These are phyloP conservation scores for Apis florea DNA, from an alignment of 1,140 invertebrate genomes.

Conservation along the genomic window DNA sequence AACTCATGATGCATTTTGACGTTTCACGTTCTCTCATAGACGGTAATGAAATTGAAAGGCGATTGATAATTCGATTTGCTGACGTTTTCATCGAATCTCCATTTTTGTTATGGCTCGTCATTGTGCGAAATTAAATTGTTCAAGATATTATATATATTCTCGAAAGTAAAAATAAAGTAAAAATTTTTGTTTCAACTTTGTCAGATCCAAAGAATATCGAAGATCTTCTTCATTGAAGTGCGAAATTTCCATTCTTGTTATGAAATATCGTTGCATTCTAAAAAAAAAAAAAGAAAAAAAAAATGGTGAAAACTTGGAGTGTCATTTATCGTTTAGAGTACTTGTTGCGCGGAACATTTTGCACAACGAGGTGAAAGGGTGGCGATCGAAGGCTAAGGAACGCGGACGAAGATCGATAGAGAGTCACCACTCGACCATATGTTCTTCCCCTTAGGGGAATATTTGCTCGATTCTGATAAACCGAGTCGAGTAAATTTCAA, in stretches of 20 bases:
- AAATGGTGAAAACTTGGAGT: conserved; percentile 21
- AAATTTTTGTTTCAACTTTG: too few relatives aligned
- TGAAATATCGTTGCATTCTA: too few relatives aligned
- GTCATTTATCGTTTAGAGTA: conserved; percentile 33
- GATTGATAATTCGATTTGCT: not conserved
- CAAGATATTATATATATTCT: too few relatives aligned
- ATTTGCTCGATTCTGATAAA: not conserved
- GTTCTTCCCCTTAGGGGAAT: not conserved
- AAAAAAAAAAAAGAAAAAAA: too few relatives aligned
- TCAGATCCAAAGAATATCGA: too few relatives aligned
- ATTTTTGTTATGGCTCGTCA: too few relatives aligned
- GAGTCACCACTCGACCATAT: not conserved
- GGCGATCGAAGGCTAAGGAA: conserved; percentile 3
- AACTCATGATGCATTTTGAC: not conserved
- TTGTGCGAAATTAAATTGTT: too few relatives aligned
- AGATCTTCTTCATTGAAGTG: too few relatives aligned
- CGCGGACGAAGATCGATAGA: conserved; percentile 22
- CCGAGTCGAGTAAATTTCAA: not conserved
- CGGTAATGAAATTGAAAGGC: not conserved
- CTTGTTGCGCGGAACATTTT: conserved; percentile 48
- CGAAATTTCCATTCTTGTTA: too few relatives aligned
- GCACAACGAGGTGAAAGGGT: conserved; percentile 11
- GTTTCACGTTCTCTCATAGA: not conserved
- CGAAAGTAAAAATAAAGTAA: too few relatives aligned
- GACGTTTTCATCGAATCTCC: not conserved